phyloP scores from a whole-genome alignment of 2,888 invertebrate species.

The Stegophylla sp. region DNA sequence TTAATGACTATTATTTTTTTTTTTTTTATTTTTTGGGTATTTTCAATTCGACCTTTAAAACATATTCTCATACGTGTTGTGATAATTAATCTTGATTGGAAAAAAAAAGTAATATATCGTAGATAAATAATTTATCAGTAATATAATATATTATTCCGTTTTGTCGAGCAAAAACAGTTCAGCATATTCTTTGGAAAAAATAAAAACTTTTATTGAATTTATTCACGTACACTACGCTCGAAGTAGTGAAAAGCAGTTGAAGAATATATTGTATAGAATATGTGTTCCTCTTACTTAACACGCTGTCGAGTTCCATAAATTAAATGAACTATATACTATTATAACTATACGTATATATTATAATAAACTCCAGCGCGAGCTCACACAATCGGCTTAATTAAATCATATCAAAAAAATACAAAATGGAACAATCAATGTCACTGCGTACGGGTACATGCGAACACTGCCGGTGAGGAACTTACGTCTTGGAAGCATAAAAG shows the following conservation, averaged over 20 bases:
- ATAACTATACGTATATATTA: background rate
- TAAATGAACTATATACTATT: slow-evolving; percentile 2
- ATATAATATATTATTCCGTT: background rate
- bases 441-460: background rate
- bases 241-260: background rate
- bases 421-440: background rate
- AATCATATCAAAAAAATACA: background rate
- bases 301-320: background rate
- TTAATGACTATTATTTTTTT: slow-evolving; percentile 27
- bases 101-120: too few species aligned
- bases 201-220: slow-evolving; percentile 20
- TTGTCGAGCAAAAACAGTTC: background rate
- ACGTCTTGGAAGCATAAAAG: background rate
- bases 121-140: background rate
- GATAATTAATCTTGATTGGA: background rate
- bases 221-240: slow-evolving; percentile 8
- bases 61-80: background rate
- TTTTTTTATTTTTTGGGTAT: too few species aligned
- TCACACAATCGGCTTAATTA: slow-evolving; percentile 12
- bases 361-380: background rate
- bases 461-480: background rate
- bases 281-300: slow-evolving; percentile 14
- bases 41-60: background rate
- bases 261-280: slow-evolving; percentile 6
- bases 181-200: background rate